phyloP scores from a whole-genome alignment of 2,797 vertebrate species.

The Gallinago nigripennis region DNA sequence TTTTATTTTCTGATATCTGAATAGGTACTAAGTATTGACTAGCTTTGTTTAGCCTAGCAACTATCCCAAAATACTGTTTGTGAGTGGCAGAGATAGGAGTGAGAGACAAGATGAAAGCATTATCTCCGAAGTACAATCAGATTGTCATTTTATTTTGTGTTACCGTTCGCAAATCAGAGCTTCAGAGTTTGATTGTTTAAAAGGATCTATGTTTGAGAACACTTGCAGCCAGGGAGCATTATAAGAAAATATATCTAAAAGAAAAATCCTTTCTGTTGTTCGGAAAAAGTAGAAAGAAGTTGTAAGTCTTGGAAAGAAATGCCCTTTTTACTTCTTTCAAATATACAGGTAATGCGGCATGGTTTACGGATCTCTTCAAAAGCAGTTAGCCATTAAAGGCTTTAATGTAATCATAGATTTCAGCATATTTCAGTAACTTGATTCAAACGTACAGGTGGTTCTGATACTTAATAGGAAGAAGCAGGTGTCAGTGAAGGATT shows the following conservation, averaged over 20 bases:
- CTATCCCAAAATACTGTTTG: neutral
- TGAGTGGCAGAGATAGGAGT: neutral
- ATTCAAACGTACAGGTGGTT: neutral
- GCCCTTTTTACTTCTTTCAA: neutral
- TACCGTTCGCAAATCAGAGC: neutral
- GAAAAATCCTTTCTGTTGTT: neutral
- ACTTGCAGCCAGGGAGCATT: neutral
- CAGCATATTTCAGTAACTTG: neutral
- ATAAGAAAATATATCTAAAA: neutral
- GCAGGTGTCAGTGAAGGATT: neutral
- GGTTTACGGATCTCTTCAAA: neutral
- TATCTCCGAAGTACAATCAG: neutral
- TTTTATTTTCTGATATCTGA: neutral
- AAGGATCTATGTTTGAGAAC: neutral
- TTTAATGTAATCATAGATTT: neutral
- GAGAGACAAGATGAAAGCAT: fast-evolving
- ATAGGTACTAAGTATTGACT: neutral
- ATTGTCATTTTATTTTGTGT: neutral
- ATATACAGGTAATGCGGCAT: neutral
- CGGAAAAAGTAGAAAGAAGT: neutral
- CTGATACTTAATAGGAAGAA: neutral
- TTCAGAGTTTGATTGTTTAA: neutral
- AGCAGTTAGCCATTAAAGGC: neutral
- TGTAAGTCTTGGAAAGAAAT: neutral
- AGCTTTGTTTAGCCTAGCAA: neutral